Conservation (phyloP, 2,797 vertebrate species). For the Zenarchopterus dispar region DNA sequence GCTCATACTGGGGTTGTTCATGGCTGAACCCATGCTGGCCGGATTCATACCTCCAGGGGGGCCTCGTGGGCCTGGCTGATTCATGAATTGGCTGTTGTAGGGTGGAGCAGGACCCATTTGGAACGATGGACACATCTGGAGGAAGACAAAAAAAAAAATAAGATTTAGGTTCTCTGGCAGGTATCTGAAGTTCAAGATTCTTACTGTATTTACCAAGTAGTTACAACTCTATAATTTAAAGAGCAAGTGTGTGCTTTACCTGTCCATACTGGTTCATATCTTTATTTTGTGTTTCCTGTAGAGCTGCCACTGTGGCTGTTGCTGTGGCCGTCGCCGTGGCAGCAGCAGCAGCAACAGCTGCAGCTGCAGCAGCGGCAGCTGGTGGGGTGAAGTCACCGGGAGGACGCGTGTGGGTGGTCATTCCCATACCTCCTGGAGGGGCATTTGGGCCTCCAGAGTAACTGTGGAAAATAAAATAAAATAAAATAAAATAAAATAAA, state of each 20-base stretch:
- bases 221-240: conserved; percentile 4
- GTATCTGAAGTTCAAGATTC: conserved; percentile 6
- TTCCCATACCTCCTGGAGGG: conserved; percentile 91
- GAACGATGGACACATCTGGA: conserved; percentile 98
- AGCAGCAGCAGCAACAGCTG: conserved; percentile 93
- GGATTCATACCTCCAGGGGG: conserved; percentile 96
- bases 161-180: conserved; percentile 3
- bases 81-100: conserved; percentile 99
- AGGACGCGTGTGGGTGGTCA: conserved; percentile 90
- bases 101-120: conserved; percentile 98
- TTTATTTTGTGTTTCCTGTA: conserved; percentile 98
- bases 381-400: conserved; percentile 96
- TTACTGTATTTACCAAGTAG: not conserved
- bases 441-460: conserved; percentile 94
- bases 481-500: conserved; percentile 7
- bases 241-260: conserved; percentile 75
- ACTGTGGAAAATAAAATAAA: conserved; percentile 83
- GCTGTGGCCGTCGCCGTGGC: conserved; percentile 86
- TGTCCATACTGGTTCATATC: conserved; percentile 99
- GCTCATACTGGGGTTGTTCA: conserved; percentile 93
- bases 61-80: conserved; percentile 93
- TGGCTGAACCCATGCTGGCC: conserved; percentile 89
- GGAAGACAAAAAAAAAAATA: conserved; percentile 34
- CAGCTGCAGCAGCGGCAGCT: conserved; percentile 93
- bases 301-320: conserved; percentile 92